phyloP scores from a whole-genome alignment of 2,888 invertebrate genomes.

The Phoronis australis region DNA sequence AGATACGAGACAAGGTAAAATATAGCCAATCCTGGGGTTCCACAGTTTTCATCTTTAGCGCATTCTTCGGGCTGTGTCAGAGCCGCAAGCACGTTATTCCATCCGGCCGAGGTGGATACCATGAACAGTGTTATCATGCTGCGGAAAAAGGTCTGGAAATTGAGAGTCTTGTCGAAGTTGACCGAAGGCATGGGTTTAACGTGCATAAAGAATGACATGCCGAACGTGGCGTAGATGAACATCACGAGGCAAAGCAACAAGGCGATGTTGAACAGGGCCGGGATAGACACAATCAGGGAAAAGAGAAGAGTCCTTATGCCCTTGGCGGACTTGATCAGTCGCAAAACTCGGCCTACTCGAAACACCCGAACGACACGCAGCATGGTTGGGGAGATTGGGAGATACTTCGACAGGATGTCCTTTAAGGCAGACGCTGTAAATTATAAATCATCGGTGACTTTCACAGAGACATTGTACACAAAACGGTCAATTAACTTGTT shows the following conservation, averaged over 20 bases:
- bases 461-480: too few relatives aligned
- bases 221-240: slow-evolving; percentile 99
- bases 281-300: slow-evolving; percentile 96
- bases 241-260: slow-evolving; percentile 94
- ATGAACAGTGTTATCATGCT: slow-evolving; percentile 96
- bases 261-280: slow-evolving; percentile 98
- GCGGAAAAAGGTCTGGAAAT: slow-evolving; percentile 97
- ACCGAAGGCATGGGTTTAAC: slow-evolving; percentile 91
- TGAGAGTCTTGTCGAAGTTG: slow-evolving; percentile 91
- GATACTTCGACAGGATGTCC: too few relatives aligned
- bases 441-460: too few relatives aligned
- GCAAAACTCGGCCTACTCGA: slow-evolving; percentile 93
- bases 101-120: slow-evolving; percentile 66
- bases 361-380: slow-evolving; percentile 97
- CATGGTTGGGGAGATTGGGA: slow-evolving; percentile 95
- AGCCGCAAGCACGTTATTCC: slow-evolving; percentile 92
- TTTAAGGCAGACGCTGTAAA: too few relatives aligned
- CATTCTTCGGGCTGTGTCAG: slow-evolving; percentile 76
- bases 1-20: slow-evolving; percentile 92
- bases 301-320: slow-evolving; percentile 95
- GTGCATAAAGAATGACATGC: slow-evolving; percentile 99
- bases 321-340: slow-evolving; percentile 96
- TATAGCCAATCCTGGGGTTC: slow-evolving; percentile 88
- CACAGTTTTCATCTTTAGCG: slow-evolving; percentile 79
- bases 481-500: too few relatives aligned